These are phyloP conservation scores for Atractosteus spatula DNA, from an alignment of 2,113 vertebrate genomes.

Conservation along the genomic window DNA sequence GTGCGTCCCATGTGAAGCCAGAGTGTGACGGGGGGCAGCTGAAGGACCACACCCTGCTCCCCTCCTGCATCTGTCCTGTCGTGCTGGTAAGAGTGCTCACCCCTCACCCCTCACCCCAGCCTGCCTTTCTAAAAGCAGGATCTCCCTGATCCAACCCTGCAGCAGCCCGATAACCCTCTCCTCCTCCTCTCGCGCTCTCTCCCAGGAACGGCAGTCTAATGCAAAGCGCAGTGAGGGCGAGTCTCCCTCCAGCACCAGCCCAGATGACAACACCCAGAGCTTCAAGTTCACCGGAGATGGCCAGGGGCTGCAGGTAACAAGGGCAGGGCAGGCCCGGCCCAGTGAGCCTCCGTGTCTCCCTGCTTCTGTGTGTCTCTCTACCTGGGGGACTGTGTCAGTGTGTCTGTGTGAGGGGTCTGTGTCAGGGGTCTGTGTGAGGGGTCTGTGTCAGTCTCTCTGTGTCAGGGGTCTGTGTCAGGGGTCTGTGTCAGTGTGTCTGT, in stretches of 20 bases:
- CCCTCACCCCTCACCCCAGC: not conserved
- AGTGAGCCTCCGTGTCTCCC: not conserved
- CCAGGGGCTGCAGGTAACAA: slow-evolving; percentile 75
- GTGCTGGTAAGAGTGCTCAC: slow-evolving; percentile 78
- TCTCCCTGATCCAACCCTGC: not conserved
- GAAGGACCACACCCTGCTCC: slow-evolving; percentile 91
- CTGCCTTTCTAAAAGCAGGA: too few relatives aligned
- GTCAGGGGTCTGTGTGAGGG: not conserved
- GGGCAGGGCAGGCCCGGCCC: not conserved
- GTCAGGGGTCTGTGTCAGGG: slow-evolving; percentile 3
- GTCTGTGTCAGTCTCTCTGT: slow-evolving; percentile 2
- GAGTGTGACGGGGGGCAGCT: slow-evolving; percentile 91
- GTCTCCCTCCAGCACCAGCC: slow-evolving; percentile 72
- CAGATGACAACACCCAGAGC: slow-evolving; percentile 67
- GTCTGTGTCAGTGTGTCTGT: too few relatives aligned
- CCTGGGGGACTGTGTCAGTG: not conserved
- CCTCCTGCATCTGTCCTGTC: slow-evolving; percentile 89
- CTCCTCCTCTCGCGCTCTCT: not conserved
- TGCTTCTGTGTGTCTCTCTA: slow-evolving; percentile 1
- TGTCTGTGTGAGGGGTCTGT: not conserved
- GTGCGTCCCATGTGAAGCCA: slow-evolving; percentile 87
- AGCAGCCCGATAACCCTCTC: slow-evolving; percentile 11
- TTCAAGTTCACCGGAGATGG: slow-evolving; percentile 79
- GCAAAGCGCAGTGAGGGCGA: slow-evolving; percentile 68
- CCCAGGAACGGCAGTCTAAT: slow-evolving; percentile 61